phyloP scores from a whole-genome alignment of 2,797 vertebrate species.

The Sebastolobus alascanus region DNA sequence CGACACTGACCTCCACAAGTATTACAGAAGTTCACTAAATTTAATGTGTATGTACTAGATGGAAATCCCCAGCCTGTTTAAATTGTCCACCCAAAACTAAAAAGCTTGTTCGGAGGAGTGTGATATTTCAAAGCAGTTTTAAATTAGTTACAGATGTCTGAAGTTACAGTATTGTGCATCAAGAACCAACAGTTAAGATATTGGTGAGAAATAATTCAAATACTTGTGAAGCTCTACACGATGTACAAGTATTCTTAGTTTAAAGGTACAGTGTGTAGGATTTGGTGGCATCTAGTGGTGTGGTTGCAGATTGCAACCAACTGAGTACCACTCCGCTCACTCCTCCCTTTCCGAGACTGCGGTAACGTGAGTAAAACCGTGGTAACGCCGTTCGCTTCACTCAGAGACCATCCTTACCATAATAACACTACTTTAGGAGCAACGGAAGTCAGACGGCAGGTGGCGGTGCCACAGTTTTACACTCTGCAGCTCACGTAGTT shows the following conservation, averaged over 20 bases:
- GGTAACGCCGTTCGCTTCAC: too few relatives aligned
- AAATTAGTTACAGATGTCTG: background rate
- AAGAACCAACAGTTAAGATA: background rate
- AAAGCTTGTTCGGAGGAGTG: background rate
- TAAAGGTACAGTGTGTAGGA: too few relatives aligned
- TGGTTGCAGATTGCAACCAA: too few relatives aligned
- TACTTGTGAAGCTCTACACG: slow-evolving; percentile 9
- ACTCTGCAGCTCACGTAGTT: too few relatives aligned
- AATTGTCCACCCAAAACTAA: background rate
- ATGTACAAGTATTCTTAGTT: background rate
- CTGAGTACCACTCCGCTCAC: too few relatives aligned
- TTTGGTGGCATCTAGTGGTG: too few relatives aligned
- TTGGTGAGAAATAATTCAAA: background rate
- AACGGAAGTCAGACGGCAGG: too few relatives aligned
- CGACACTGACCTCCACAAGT: slow-evolving; percentile 1
- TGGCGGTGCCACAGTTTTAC: too few relatives aligned
- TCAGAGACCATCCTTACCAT: too few relatives aligned
- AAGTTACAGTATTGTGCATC: slow-evolving; percentile 1
- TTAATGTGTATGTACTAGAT: background rate
- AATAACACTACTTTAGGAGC: too few relatives aligned
- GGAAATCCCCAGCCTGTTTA: background rate
- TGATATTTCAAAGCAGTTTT: background rate
- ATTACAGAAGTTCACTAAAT: slow-evolving; percentile 7
- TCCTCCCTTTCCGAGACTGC: too few relatives aligned
- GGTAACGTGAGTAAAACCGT: too few relatives aligned